These are phyloP conservation scores for Coracias cyanogaster DNA, from an alignment of 2,797 vertebrate species.

Conservation along the genomic window DNA sequence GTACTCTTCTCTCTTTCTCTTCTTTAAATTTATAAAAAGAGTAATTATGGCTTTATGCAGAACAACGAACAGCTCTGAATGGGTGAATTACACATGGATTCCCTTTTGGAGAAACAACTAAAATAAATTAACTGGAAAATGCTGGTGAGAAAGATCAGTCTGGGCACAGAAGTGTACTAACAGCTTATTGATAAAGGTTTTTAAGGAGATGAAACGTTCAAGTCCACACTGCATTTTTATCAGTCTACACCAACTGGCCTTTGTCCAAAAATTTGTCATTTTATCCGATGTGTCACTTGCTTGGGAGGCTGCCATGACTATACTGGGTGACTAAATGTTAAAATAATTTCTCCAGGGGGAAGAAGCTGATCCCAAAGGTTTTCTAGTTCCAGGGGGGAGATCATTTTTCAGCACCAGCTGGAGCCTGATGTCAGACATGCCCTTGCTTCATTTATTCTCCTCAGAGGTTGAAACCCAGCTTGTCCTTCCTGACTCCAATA, in stretches of 20 bases:
- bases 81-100: not conserved
- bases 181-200: not conserved
- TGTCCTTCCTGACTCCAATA: slow-evolving; percentile 37
- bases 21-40: not conserved
- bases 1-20: not conserved
- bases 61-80: not conserved
- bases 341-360: slow-evolving; percentile 50
- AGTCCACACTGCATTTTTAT: not conserved
- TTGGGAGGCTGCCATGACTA: slow-evolving; percentile 26
- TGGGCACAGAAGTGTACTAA: not conserved
- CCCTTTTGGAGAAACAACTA: not conserved
- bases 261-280: not conserved
- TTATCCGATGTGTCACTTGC: slow-evolving; percentile 1
- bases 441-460: slow-evolving; percentile 30
- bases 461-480: slow-evolving; percentile 20
- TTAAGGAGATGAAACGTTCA: not conserved
- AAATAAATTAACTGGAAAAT: not conserved
- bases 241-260: not conserved
- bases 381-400: slow-evolving; percentile 6
- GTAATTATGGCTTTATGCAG: not conserved
- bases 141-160: not conserved
- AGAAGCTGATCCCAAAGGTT: slow-evolving; percentile 35
- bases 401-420: slow-evolving; percentile 46
- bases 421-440: slow-evolving; percentile 46
- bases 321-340: slow-evolving; percentile 8